Evolutionary conservation across 2,113 vertebrate species (phyloP).

Genomic region (Origma solitaria): DNA sequence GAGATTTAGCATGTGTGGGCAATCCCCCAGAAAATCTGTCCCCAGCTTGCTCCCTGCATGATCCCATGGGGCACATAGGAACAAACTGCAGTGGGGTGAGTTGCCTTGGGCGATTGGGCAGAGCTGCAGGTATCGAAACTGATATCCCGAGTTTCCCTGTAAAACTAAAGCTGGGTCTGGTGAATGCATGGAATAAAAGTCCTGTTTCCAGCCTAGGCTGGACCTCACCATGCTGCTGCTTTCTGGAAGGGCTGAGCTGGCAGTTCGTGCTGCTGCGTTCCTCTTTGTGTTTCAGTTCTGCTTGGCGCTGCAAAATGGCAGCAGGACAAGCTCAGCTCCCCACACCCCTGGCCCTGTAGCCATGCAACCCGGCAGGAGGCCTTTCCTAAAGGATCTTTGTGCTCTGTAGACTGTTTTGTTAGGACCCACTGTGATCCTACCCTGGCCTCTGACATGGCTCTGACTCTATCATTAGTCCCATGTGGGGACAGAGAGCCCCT

Average conservation of each 20-base stretch:
- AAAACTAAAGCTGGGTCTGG: not conserved
- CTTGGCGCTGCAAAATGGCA: not conserved
- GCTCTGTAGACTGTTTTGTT: not conserved
- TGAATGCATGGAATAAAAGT: not conserved
- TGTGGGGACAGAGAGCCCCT: rapidly evolving
- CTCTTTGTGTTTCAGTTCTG: slow-evolving; percentile 36
- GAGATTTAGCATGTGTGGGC: not conserved
- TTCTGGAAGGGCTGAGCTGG: slow-evolving; percentile 35
- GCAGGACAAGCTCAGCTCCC: not conserved
- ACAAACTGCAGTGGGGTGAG: not conserved
- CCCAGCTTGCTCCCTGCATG: not conserved
- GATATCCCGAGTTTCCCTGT: not conserved
- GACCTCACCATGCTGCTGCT: rapidly evolving
- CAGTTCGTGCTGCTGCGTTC: not conserved
- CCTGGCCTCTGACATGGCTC: not conserved
- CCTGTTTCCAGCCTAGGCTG: not conserved
- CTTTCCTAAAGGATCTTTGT: not conserved
- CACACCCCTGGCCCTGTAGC: not conserved
- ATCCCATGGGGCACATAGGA: rapidly evolving
- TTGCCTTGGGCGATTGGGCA: not conserved
- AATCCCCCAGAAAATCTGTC: not conserved
- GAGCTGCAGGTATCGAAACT: not conserved
- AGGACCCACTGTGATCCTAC: not conserved
- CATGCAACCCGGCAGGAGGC: not conserved
- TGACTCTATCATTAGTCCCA: not conserved